Evolutionary conservation across 2,888 invertebrate genomes (phyloP), one percentile per base, ranked within the genome.

Genomic region (Campoplex nolae): DNA sequence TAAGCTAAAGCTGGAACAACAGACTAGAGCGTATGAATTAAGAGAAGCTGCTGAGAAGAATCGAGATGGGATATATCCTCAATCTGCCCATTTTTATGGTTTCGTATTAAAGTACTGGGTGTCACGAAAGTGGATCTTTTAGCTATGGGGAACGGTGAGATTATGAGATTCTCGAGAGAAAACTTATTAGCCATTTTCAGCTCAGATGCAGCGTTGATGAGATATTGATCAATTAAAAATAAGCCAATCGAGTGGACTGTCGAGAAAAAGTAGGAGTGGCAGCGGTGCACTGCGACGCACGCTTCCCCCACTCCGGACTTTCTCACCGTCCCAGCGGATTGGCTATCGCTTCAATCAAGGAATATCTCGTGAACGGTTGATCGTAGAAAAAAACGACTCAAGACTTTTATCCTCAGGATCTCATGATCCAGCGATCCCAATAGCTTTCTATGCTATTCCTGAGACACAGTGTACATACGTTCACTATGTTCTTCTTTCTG

Each of bases 1-100:
- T 79, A 79, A 84, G 87, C 87, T 88, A 93, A 93, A 94, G 94
- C 93, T 94, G 93, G 91, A 94, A 94, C 93, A 94, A 94, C 94
- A 94, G 92, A 89, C 89, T 86, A 70, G 81, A 89, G 89, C 88
- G 92, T 92, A 93, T 94, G 94, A 94, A 94, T 94, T 94, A 94
- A 93, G 92, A 92, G 93, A 91, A 90, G 91, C 91, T 89, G 91
- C 88, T 90, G 71, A 76, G 88, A 83, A 84, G 88, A 83, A 87
- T 87, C 84, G 67, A 78, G 83, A 88, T 87, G 87, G 79, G 84
- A 74, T 76, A 68, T 77, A 68, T 77, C 81, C 84, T 87, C 87
- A 71, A 74, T 80, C 85, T 67, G 73, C 74, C 48, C 76, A 82
- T 87, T 83, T 23, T 80, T 76, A 79, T 73, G 28, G 32, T 62